Evolutionary conservation across 2,888 invertebrate species (phyloP).

Genomic region (Morpho helenor): DNA sequence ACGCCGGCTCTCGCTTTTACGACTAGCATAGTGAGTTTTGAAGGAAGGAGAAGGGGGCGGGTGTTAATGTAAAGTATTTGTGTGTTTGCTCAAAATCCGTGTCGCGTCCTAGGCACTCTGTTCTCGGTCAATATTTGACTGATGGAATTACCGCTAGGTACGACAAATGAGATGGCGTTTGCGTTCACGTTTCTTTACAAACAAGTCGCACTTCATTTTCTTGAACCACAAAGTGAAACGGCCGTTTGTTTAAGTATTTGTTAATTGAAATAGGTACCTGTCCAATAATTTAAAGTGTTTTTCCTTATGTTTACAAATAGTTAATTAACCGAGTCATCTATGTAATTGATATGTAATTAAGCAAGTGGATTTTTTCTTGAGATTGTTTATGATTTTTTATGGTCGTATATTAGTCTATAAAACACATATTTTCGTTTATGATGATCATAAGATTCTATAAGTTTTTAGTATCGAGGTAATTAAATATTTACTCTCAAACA

Average conservation of each 20-base stretch:
- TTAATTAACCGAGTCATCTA: background rate
- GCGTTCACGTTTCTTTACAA: slow-evolving; percentile 53
- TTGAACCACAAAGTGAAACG: slow-evolving; percentile 7
- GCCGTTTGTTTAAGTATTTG: background rate
- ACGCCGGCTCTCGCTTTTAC: slow-evolving; percentile 26
- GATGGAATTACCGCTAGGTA: slow-evolving; percentile 65
- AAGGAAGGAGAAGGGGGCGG: slow-evolving; percentile 33
- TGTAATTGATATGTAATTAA: no score
- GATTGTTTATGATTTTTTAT: no score
- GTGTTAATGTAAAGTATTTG: slow-evolving; percentile 73
- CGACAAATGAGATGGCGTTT: slow-evolving; percentile 59
- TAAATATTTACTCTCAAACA: no score
- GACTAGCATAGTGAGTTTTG: slow-evolving; percentile 20
- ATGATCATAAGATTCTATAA: no score
- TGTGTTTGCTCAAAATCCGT: slow-evolving; percentile 73
- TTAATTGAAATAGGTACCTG: background rate
- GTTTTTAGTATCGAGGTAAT: no score
- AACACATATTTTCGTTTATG: no score
- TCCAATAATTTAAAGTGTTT: background rate
- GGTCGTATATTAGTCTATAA: no score
- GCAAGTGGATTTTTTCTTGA: no score
- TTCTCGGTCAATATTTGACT: slow-evolving; percentile 70
- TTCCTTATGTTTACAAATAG: background rate
- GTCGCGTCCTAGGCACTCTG: slow-evolving; percentile 59
- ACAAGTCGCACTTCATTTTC: slow-evolving; percentile 27